Evolutionary conservation across 2,888 invertebrate species (phyloP).

Genomic region (Stictocephala bisonia): DNA sequence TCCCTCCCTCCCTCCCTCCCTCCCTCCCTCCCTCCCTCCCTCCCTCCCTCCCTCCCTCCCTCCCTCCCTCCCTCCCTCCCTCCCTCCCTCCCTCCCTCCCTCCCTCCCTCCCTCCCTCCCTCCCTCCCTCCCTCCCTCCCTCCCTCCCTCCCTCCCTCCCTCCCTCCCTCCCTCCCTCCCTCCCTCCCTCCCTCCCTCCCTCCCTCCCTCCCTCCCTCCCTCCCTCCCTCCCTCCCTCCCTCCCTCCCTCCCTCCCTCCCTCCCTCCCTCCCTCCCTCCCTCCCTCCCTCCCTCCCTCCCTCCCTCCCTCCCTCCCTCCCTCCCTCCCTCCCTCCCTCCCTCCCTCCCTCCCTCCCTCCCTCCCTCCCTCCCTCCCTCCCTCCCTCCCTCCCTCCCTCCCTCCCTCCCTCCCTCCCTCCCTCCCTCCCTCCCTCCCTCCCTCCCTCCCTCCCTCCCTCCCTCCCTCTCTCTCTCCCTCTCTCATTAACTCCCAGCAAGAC

Average conservation of each 20-base stretch:
- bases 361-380: conserved; percentile 48
- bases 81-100: conserved; percentile 36
- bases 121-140: too few species aligned
- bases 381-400: conserved; percentile 34
- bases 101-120: too few species aligned
- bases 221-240: too few species aligned
- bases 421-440: conserved; percentile 38
- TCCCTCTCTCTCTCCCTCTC: not conserved
- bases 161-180: conserved; percentile 49
- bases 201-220: conserved; percentile 1
- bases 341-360: conserved; percentile 52
- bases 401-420: conserved; percentile 29
- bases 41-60: conserved; percentile 49
- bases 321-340: conserved; percentile 34
- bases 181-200: conserved; percentile 6
- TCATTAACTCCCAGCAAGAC: not conserved
- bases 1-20: conserved; percentile 51
- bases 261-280: not conserved
- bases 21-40: conserved; percentile 21
- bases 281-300: conserved; percentile 3
- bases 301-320: conserved; percentile 17
- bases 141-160: too few species aligned
- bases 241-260: not conserved
- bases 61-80: conserved; percentile 57
- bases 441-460: conserved; percentile 4